Percentiles rank a stretch among this genome's conserved stretches.
Evolutionary conservation across 2,113 vertebrate species (phyloP).

Genomic region (Lipotes vexillifer): DNA sequence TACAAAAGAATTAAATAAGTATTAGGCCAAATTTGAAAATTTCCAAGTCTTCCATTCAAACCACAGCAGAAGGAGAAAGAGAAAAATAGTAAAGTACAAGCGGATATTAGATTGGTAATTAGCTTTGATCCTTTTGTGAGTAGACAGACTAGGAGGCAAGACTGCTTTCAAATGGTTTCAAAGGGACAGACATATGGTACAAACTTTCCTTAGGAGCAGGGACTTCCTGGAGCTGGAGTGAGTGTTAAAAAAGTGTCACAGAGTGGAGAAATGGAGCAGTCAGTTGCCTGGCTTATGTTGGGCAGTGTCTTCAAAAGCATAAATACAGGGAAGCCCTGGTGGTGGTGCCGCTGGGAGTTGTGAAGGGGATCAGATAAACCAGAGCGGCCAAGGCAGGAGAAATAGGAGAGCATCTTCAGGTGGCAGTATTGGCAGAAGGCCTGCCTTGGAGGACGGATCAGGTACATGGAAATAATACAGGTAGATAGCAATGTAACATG

Average conservation of each 20-base stretch:
- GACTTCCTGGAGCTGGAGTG: neutral
- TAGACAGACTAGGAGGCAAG: neutral
- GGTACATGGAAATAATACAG: rapidly evolving
- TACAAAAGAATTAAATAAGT: neutral
- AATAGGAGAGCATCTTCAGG: neutral
- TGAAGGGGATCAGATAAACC: neutral
- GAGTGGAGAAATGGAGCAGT: neutral
- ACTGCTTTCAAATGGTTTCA: neutral
- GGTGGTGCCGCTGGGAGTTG: neutral
- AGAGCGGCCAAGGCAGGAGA: neutral
- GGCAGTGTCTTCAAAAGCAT: neutral
- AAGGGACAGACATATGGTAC: neutral
- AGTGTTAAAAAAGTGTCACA: neutral
- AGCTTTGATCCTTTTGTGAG: neutral
- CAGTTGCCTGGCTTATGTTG: neutral
- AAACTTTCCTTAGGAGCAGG: neutral
- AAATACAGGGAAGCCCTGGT: rapidly evolving
- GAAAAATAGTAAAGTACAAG: neutral
- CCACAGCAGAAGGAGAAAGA: neutral
- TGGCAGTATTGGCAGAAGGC: neutral
- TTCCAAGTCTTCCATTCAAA: neutral
- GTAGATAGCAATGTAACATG: rapidly evolving
- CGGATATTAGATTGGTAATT: neutral
- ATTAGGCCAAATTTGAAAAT: neutral
- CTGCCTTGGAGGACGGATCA: neutral